Conservation (phyloP, 2,113 vertebrate species). For the Brachyistius frenatus region DNA sequence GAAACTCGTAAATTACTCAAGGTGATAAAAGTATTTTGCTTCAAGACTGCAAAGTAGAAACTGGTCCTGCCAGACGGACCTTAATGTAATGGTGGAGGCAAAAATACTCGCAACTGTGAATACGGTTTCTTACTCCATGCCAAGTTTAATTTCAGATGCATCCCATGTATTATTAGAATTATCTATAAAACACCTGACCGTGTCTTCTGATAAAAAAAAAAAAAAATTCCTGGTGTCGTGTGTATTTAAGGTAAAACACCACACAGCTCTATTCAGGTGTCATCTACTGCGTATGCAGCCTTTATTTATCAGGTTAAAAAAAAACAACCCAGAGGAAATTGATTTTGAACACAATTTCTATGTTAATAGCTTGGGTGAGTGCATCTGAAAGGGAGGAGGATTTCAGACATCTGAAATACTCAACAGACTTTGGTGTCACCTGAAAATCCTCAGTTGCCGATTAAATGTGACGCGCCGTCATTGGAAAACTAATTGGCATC, state of each 20-base stretch:
- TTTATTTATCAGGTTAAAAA: constrained; percentile 32
- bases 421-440: too few species aligned
- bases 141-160: neutral
- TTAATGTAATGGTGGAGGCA: too few species aligned
- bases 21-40: neutral
- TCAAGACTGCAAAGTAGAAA: neutral
- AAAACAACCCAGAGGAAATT: neutral
- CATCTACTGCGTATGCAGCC: constrained; percentile 5
- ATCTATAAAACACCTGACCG: neutral
- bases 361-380: constrained; percentile 5
- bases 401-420: too few species aligned
- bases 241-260: constrained; percentile 21
- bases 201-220: constrained; percentile 22
- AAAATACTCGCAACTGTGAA: too few species aligned
- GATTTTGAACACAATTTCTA: constrained; percentile 4
- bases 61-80: neutral
- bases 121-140: too few species aligned
- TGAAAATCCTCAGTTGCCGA: too few species aligned
- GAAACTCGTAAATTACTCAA: constrained; percentile 5
- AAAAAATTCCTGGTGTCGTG: constrained; percentile 3
- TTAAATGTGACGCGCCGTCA: too few species aligned
- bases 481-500: too few species aligned
- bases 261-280: constrained; percentile 4
- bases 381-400: neutral
- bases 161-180: neutral